These are phyloP conservation scores for Brachionus manjavacas DNA, from an alignment of 1,140 invertebrate genomes.

Conservation along the genomic window DNA sequence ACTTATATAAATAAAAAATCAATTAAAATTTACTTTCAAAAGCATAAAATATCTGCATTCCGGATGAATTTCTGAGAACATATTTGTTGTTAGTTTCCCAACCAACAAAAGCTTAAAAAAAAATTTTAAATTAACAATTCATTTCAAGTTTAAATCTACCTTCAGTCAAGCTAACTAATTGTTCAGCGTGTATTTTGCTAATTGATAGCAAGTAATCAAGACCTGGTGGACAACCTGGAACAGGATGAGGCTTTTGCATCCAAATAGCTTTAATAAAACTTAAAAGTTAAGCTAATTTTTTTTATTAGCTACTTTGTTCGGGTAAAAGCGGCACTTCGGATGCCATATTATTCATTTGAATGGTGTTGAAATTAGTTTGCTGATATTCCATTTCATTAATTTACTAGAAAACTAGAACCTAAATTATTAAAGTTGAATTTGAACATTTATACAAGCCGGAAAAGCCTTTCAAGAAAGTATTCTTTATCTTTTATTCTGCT, in stretches of 20 bases:
- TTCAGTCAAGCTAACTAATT: constrained; percentile 78
- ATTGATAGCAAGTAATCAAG: constrained; percentile 85
- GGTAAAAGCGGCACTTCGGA: not conserved
- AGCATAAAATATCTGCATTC: constrained; percentile 52
- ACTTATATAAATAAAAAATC: not conserved
- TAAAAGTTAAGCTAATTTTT: too few relatives aligned
- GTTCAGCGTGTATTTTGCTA: constrained; percentile 79
- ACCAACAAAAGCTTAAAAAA: constrained; percentile 67
- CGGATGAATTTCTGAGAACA: constrained; percentile 51
- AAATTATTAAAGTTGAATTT: too few relatives aligned
- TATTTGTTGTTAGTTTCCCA: constrained; percentile 81
- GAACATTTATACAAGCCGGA: too few relatives aligned
- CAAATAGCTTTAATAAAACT: not conserved
- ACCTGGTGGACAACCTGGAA: constrained; percentile 75
- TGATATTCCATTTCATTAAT: too few relatives aligned
- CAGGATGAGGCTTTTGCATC: constrained; percentile 60
- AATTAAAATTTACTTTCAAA: constrained; percentile 49
- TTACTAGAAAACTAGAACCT: not conserved
- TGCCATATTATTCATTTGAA: not conserved
- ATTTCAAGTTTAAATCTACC: constrained; percentile 54
- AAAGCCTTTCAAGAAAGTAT: too few relatives aligned
- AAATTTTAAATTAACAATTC: not conserved
- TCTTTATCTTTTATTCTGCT: too few relatives aligned
- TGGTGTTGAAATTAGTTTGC: too few relatives aligned
- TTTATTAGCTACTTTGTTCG: not conserved